Evolutionary conservation across 2,888 invertebrate species (phyloP).

Genomic region (Ganaspis brasiliensis): DNA sequence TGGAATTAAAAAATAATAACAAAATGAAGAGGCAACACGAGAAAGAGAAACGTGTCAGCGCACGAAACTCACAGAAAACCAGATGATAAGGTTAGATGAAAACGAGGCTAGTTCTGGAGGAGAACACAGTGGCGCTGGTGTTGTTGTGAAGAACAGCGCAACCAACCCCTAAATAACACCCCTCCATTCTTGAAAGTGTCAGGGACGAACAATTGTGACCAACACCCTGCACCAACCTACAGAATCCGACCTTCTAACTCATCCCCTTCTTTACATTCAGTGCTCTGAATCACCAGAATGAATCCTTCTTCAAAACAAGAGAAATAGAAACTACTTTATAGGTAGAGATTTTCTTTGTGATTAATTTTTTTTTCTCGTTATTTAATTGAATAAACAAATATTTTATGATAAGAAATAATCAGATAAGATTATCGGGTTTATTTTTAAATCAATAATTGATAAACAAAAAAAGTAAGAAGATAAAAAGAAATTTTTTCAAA

Average conservation of each 20-base stretch:
- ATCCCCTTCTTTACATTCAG: neutral
- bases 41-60: conserved; percentile 44
- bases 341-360: too few relatives aligned
- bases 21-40: conserved; percentile 42
- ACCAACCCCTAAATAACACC: conserved; percentile 59
- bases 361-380: neutral
- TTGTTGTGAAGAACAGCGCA: conserved; percentile 65
- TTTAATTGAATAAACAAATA: neutral
- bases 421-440: too few relatives aligned
- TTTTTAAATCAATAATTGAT: too few relatives aligned
- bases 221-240: conserved; percentile 14
- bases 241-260: conserved; percentile 39
- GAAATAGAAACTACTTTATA: neutral
- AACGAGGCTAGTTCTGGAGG: conserved; percentile 65
- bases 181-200: conserved; percentile 49
- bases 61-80: conserved; percentile 57
- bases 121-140: conserved; percentile 73
- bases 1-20: conserved; percentile 51
- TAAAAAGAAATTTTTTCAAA: too few relatives aligned
- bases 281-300: neutral
- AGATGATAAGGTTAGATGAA: conserved; percentile 67
- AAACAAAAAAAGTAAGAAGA: too few relatives aligned
- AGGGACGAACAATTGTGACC: conserved; percentile 36
- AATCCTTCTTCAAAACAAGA: neutral
- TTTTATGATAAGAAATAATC: too few relatives aligned